These are phyloP conservation scores for Vidua macroura DNA, from an alignment of 2,113 vertebrate genomes.

Conservation along the genomic window DNA sequence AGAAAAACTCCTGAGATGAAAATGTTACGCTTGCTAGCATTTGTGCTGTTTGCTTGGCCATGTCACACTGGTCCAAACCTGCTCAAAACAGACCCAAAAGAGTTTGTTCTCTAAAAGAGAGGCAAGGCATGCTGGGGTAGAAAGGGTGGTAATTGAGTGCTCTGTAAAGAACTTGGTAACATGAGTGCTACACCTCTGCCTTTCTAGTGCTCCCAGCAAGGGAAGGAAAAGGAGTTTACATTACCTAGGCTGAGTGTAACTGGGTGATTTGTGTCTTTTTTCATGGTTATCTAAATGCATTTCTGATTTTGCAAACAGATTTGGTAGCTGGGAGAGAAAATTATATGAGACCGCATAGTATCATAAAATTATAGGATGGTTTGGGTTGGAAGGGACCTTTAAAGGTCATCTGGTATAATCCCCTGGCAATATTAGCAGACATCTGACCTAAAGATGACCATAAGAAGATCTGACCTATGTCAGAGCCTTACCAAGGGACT, in stretches of 20 bases:
- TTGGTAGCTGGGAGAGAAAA: neutral
- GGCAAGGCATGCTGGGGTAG: neutral
- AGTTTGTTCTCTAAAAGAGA: neutral
- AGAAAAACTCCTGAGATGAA: neutral
- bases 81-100: neutral
- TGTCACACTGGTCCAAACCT: neutral
- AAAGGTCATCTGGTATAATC: neutral
- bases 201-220: neutral
- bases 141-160: accelerated
- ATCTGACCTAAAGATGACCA: neutral
- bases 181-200: neutral
- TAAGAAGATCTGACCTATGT: neutral
- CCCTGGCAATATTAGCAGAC: neutral
- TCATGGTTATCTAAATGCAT: neutral
- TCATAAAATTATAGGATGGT: neutral
- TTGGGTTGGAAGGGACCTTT: neutral
- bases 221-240: neutral
- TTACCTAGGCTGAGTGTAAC: neutral
- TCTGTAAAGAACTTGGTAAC: neutral
- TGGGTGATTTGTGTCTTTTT: neutral
- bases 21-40: accelerated
- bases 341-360: neutral
- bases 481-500: neutral
- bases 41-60: neutral
- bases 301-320: neutral